phyloP scores from a whole-genome alignment of 2,113 vertebrate species.

The Pipra filicauda region DNA sequence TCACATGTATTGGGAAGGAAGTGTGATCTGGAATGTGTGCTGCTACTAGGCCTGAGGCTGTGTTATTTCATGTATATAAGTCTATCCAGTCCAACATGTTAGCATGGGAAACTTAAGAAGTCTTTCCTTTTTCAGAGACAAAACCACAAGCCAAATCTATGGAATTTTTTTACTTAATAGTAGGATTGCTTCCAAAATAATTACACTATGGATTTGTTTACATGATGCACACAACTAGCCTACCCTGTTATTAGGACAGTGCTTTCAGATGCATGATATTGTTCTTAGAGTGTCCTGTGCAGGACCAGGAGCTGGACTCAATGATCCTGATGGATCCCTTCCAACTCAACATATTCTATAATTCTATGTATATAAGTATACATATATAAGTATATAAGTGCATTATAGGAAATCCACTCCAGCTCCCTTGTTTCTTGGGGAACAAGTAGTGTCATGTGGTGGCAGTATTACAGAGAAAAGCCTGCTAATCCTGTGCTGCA shows the following conservation, averaged over 20 bases:
- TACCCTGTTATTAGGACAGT: background rate
- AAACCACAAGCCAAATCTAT: conserved; percentile 33
- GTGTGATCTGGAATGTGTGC: conserved; percentile 66
- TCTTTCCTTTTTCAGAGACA: conserved; percentile 47
- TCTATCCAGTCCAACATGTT: conserved; percentile 44
- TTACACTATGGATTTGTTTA: conserved; percentile 5
- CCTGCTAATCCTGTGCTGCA: background rate
- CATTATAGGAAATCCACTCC: background rate
- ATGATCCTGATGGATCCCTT: background rate
- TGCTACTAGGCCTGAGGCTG: conserved; percentile 57
- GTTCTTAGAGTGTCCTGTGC: background rate
- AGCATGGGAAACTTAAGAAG: conserved; percentile 65
- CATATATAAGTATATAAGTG: no score
- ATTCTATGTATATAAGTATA: background rate
- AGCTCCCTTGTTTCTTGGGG: background rate
- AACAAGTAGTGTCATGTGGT: background rate
- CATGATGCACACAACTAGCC: background rate
- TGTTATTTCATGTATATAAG: conserved; percentile 60
- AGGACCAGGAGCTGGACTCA: background rate
- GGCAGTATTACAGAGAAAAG: background rate
- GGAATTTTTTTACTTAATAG: background rate
- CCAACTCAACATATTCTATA: background rate
- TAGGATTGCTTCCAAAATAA: background rate
- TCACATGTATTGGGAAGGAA: conserved; percentile 63
- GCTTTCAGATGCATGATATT: background rate